Conservation (phyloP, 2,113 vertebrate species). For the Crotalus viridis region DNA sequence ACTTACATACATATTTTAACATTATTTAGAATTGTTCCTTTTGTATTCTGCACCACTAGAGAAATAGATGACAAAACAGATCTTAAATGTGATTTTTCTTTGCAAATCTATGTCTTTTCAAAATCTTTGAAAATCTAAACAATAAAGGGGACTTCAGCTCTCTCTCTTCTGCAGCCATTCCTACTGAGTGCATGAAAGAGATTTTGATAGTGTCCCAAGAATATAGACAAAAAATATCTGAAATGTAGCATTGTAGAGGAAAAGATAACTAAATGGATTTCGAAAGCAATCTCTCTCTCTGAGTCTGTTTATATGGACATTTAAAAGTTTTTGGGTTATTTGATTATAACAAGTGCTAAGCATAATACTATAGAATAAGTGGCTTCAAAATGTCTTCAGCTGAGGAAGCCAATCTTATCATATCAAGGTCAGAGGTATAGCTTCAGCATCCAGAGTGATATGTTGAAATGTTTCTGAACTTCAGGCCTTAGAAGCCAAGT, state of each 20-base stretch:
- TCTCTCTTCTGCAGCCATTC: not conserved
- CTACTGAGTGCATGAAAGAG: not conserved
- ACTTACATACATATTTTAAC: not conserved
- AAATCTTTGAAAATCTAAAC: not conserved
- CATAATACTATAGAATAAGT: constrained; percentile 34
- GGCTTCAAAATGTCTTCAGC: not conserved
- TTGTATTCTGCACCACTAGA: constrained; percentile 15
- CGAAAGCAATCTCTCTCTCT: constrained; percentile 10
- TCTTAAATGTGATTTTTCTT: constrained; percentile 28
- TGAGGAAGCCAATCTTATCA: not conserved
- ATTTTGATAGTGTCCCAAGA: not conserved
- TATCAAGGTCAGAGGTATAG: too few relatives aligned
- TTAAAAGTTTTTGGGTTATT: not conserved
- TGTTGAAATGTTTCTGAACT: not conserved
- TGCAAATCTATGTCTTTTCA: not conserved
- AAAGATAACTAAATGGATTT: constrained; percentile 31
- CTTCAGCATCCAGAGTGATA: not conserved
- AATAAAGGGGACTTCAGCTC: not conserved
- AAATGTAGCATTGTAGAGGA: constrained; percentile 19
- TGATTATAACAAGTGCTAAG: constrained; percentile 27
- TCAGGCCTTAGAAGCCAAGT: not conserved
- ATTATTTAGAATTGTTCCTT: constrained; percentile 13
- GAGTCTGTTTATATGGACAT: not conserved
- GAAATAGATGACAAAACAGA: constrained; percentile 31
- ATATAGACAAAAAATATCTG: not conserved